Conservation (phyloP, 2,888 invertebrate species). For the Parthenolecanium corni region DNA sequence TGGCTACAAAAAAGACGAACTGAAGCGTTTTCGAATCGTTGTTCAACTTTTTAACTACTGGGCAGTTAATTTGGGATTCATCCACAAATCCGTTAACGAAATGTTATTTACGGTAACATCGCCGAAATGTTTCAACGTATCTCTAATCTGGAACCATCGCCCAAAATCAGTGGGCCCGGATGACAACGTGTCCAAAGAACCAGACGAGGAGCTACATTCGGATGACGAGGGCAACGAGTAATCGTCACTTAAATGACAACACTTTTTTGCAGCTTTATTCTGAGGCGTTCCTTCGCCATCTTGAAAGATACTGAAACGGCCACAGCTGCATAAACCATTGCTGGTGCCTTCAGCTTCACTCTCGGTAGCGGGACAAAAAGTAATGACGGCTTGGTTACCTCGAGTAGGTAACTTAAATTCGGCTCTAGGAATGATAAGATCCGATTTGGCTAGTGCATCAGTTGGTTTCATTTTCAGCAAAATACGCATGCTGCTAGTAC, state of each 20-base stretch:
- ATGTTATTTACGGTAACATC: constrained; percentile 3
- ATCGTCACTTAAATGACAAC: too few species aligned
- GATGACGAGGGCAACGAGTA: not conserved
- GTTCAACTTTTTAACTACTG: not conserved
- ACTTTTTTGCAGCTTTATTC: too few species aligned
- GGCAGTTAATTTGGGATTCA: constrained; percentile 5
- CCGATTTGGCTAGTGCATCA: not conserved
- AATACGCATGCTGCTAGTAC: constrained; percentile 12
- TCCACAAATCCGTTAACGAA: constrained; percentile 17
- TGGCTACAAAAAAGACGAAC: too few species aligned
- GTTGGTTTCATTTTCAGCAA: constrained; percentile 20
- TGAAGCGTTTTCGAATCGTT: too few species aligned
- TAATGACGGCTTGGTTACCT: constrained; percentile 15
- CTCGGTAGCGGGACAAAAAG: not conserved
- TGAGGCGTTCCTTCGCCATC: not conserved
- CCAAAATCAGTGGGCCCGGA: not conserved
- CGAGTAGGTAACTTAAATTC: constrained; percentile 1
- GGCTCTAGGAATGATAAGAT: constrained; percentile 6
- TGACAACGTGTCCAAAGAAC: not conserved
- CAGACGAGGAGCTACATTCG: not conserved
- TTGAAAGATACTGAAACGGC: not conserved
- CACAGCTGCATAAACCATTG: constrained; percentile 10
- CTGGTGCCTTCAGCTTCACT: not conserved
- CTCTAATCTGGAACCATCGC: constrained; percentile 15
- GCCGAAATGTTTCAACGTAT: constrained; percentile 11